Conservation (phyloP, 2,797 vertebrate species). For the Balearica regulorum region DNA sequence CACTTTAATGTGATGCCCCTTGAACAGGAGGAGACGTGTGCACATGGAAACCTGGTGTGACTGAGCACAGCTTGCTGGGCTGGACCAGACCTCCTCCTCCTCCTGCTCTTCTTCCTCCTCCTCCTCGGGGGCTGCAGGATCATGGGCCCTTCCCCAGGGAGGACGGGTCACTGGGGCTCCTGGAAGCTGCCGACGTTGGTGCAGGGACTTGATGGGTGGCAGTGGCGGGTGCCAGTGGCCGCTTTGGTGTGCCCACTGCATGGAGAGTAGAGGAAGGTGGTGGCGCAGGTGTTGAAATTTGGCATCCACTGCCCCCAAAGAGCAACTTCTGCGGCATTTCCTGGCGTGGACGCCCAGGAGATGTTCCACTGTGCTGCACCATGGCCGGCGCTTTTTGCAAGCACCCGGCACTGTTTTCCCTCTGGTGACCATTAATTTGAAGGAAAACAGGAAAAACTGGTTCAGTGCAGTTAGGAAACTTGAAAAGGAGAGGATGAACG, state of each 20-base stretch:
- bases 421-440: not conserved
- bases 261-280: not conserved
- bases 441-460: constrained; percentile 63
- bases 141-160: accelerated
- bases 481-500: not conserved
- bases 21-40: not conserved
- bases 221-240: accelerated
- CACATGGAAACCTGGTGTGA: not conserved
- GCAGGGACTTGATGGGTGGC: not conserved
- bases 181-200: not conserved
- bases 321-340: not conserved
- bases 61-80: not conserved
- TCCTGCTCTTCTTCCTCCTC: not conserved
- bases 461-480: constrained; percentile 44
- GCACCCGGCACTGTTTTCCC: not conserved
- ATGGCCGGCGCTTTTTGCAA: accelerated
- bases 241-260: accelerated
- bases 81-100: not conserved
- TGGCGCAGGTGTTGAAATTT: accelerated
- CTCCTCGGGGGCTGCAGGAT: not conserved
- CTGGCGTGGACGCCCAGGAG: accelerated
- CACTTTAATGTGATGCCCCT: not conserved
- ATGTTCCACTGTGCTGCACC: not conserved
- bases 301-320: not conserved
- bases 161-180: accelerated